Base-by-base conservation (phyloP, 2,797 vertebrate genomes). In the Centropyge bicolor region DNA sequence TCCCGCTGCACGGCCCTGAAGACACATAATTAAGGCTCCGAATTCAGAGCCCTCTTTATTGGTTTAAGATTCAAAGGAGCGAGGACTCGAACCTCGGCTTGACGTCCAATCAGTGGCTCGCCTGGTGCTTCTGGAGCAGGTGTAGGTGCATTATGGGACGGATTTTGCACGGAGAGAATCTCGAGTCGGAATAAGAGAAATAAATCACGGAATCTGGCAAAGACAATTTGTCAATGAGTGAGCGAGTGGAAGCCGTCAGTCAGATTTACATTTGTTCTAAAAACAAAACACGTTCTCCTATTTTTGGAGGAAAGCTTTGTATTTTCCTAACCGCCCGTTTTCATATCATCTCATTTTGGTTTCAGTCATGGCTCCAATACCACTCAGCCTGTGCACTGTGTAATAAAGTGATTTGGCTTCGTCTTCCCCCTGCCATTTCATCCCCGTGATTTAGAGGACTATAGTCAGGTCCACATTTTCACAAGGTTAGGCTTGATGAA, bases 401-500 rank as follows among this genome's bases (percentile, higher is more conserved):
- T 81, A 86, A 88, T 89, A 73, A 82, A 87, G 78, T 69, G 70
- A 83, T 86, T 81, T 83, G 76, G 62, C 57, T 36, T 74, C 81
- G 40, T 80, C 74, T 67, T 68, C 41, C 54, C 36, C 8, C 74
- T 78, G 52, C 82, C 74, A 68, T 84, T 87, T 86, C 78, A 82
- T 86, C 51, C 63, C 12, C 2, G 54, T 92, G 88, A 93, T 91
- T 91, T 88, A 91, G 41, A 86, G 70, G 62, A 74, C 74, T 81
- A 17, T 55, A 74, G 75, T 84, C 81, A 74, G 82, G 70, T 82
- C 78, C 80, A 74, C 82, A 73, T 86, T 88, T 86, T 87, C 82
- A 89, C 83, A 80, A 85, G 85, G 85, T 83, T 87, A 71, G 74
- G 60, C 84, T 73, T 89, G 90, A 93, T 91, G 84, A 87, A 89